These are phyloP conservation scores for Philaethria dido DNA, from an alignment of 2,888 invertebrate species.

Conservation along the genomic window DNA sequence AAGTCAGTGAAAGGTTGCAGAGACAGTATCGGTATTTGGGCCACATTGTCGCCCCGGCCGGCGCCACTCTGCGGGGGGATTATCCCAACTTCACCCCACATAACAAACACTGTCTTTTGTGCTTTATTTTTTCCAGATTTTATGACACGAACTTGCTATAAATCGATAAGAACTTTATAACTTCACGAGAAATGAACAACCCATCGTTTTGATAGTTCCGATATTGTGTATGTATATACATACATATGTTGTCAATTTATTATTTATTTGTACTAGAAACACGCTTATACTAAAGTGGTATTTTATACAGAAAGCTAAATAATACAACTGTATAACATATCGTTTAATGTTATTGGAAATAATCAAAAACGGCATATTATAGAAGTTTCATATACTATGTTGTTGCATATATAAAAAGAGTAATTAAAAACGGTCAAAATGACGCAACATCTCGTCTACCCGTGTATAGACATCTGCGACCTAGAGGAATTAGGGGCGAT, in stretches of 20 bases:
- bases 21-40: constrained; percentile 52
- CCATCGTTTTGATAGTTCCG: background rate
- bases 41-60: constrained; percentile 56
- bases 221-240: background rate
- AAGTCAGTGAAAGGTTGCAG: constrained; percentile 46
- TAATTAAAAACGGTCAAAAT: constrained; percentile 42
- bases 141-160: constrained; percentile 35
- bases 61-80: constrained; percentile 53
- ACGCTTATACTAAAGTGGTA: too few relatives aligned
- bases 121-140: constrained; percentile 45
- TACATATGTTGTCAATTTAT: background rate
- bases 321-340: too few relatives aligned
- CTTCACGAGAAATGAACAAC: constrained; percentile 18
- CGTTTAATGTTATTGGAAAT: too few relatives aligned
- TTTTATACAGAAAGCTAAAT: too few relatives aligned
- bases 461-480: constrained; percentile 54
- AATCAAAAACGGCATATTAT: background rate
- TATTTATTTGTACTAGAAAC: background rate
- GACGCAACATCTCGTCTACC: constrained; percentile 55
- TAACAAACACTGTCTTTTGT: constrained; percentile 46
- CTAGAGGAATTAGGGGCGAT: constrained; percentile 51
- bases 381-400: background rate
- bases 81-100: constrained; percentile 53
- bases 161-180: constrained; percentile 35
- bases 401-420: constrained; percentile 12